Base-by-base conservation (phyloP, 2,797 vertebrate species). In the Cynopterus sphinx region DNA sequence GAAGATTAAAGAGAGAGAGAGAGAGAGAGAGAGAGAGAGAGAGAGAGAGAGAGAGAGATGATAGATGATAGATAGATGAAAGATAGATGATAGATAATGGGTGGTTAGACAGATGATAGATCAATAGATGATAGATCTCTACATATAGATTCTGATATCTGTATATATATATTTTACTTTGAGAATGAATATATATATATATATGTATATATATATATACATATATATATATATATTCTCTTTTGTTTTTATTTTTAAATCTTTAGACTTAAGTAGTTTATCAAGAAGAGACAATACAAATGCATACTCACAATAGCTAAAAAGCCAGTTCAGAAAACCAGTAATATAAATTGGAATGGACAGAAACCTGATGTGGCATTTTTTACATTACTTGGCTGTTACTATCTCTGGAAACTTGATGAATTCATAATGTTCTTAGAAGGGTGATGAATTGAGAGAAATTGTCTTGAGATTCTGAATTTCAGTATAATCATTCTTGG, bases 261-360 rank as follows among this genome's bases (percentile, higher is more conserved):
- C 24, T 94, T 89, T 31, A 89, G 26, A 55, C 49, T 59, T 91
- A 90, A 88, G 65, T 17, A 86, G 51, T 86, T 96, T 91, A 77
- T 19, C 53, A 91, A 70, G 90, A 79, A 89, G 78, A 89, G 55
- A 91, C 5, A 41, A 57, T 68, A 84, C 57, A 67, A 86, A 91
- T 31, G 41, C 24, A 24, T 57, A 36, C 43, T 84, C 95, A 84
- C 0, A 46, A 39, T 16, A 86, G 41, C 55, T 91, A 71, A 95
- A 91, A 96, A 93, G 24, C 46, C 51, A 65, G 5, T 75, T 94
- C 10, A 83, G 94, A 65, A 63, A 90, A 61, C 28, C 16, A 55
- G 15, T 70, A 68, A 61, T 43, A 39, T 55, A 86, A 78, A 93
- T 39, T 49, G 24, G 21, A 83, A 36, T 9, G 26, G 84, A 84